Evolutionary conservation across 2,888 invertebrate species (phyloP).

Genomic region (Spodoptera littoralis): DNA sequence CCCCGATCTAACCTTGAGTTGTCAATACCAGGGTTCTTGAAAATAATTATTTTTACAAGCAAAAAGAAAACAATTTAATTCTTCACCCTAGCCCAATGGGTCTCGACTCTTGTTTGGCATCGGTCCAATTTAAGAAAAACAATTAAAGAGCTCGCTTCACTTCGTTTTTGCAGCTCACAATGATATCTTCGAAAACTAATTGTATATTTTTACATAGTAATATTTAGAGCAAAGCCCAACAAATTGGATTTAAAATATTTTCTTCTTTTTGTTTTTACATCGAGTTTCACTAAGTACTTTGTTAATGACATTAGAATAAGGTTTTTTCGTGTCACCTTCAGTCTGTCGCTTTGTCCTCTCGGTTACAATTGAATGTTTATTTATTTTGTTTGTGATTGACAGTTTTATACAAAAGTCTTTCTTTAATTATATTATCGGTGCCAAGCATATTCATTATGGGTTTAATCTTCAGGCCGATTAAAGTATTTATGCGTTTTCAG

Average conservation of each 20-base stretch:
- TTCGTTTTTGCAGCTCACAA: slow-evolving; percentile 39
- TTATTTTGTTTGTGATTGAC: background rate
- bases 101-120: slow-evolving; percentile 44
- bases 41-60: slow-evolving; percentile 38
- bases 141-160: slow-evolving; percentile 43
- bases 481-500: too few species aligned
- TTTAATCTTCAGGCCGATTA: too few species aligned
- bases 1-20: slow-evolving; percentile 32
- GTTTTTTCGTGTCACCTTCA: slow-evolving; percentile 22
- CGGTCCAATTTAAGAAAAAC: slow-evolving; percentile 57
- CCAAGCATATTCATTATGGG: too few species aligned
- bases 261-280: slow-evolving; percentile 32
- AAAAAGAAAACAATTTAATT: slow-evolving; percentile 42
- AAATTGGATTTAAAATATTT: slow-evolving; percentile 36
- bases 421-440: too few species aligned
- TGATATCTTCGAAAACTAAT: slow-evolving; percentile 57
- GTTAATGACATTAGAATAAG: slow-evolving; percentile 39
- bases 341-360: slow-evolving; percentile 2
- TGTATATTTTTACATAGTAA: slow-evolving; percentile 61
- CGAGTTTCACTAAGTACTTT: slow-evolving; percentile 24
- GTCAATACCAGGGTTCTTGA: slow-evolving; percentile 31
- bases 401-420: background rate
- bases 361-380: slow-evolving; percentile 1
- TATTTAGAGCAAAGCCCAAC: slow-evolving; percentile 41
- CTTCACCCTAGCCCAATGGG: slow-evolving; percentile 33